A percentile compares a stretch with the other conserved stretches of the same genome.
Evolutionary conservation across 2,797 vertebrate genomes (phyloP).

Genomic region (Chromobotia macracanthus): DNA sequence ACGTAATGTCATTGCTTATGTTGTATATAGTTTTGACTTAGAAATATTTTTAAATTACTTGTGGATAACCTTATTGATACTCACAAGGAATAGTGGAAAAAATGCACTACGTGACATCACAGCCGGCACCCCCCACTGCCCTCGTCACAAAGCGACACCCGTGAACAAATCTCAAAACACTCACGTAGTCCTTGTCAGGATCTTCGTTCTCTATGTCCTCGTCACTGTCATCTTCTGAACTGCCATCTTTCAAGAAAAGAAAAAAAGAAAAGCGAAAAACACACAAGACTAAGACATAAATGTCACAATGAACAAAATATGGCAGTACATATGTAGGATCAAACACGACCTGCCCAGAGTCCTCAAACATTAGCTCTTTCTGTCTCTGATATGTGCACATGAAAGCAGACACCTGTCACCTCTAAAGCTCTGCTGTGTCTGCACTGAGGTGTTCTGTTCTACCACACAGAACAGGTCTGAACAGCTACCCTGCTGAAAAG

Average conservation of each 20-base stretch:
- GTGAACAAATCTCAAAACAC: constrained; percentile 55
- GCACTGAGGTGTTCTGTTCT: neutral
- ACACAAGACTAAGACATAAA: constrained; percentile 24
- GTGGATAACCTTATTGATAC: neutral
- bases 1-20: too few species aligned
- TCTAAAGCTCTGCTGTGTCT: neutral
- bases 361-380: constrained; percentile 13
- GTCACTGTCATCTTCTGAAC: constrained; percentile 78
- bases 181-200: constrained; percentile 78
- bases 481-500: neutral
- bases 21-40: neutral
- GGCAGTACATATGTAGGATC: constrained; percentile 43
- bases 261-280: constrained; percentile 26
- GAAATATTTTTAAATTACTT: neutral
- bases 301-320: constrained; percentile 35
- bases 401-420: constrained; percentile 6
- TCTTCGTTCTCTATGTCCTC: constrained; percentile 74
- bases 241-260: constrained; percentile 63
- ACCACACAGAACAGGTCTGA: neutral
- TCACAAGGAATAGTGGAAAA: neutral
- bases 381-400: constrained; percentile 18
- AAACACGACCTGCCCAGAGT: constrained; percentile 32
- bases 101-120: neutral
- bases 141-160: neutral
- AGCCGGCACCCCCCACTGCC: neutral